Conservation (phyloP, 2,797 vertebrate species). For the Darevskia mixta region DNA sequence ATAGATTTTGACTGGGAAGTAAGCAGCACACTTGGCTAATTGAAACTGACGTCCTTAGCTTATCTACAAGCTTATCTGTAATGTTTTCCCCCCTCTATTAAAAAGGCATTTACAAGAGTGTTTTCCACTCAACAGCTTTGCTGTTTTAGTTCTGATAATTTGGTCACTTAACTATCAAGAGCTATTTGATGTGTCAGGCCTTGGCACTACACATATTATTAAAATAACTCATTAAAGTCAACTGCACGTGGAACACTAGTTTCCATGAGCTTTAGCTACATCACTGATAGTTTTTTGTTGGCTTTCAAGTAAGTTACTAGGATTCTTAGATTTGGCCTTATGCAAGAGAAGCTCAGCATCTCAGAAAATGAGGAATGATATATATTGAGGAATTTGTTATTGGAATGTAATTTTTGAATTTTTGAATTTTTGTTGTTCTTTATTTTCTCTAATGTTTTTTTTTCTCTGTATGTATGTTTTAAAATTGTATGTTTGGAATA, state of each 20-base stretch:
- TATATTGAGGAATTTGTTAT: too few species aligned
- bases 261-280: conserved; percentile 25
- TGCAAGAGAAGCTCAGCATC: neutral
- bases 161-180: neutral
- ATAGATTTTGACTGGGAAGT: neutral
- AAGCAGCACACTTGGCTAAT: neutral
- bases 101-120: neutral
- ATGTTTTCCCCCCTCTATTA: neutral
- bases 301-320: neutral
- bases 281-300: conserved; percentile 22
- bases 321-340: neutral
- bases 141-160: neutral
- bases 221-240: conserved; percentile 7
- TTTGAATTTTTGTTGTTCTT: too few species aligned
- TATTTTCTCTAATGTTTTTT: too few species aligned
- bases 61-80: neutral
- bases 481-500: too few species aligned
- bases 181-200: neutral
- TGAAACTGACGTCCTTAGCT: neutral
- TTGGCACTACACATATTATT: conserved; percentile 20
- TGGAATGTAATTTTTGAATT: too few species aligned
- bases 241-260: neutral
- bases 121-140: neutral
- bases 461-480: too few species aligned
- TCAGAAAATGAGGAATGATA: too few species aligned